Base-by-base conservation (phyloP, 2,888 invertebrate genomes). In the Sussaba pulchella region DNA sequence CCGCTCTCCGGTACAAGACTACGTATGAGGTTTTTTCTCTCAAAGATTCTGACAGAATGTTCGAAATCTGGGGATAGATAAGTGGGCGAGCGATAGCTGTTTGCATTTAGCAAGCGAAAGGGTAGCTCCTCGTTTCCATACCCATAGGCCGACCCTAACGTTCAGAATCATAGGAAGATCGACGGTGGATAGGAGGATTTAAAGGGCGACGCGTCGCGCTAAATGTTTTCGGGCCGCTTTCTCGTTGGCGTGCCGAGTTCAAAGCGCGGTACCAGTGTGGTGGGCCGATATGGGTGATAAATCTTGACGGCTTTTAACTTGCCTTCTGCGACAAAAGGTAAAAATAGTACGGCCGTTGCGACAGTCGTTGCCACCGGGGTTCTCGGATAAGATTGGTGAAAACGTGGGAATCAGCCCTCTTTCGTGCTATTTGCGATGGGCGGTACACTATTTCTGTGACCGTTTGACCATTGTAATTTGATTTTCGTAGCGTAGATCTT, bases 291-390 rank as follows among this genome's bases (percentile, higher is more conserved):
- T n/a, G n/a, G n/a, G 82, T 84, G 84, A 84, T 84, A 81, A 82
- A 84, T 84, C 82, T 84, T 83, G 84, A 84, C 82, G 79, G 79
- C 79, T 81, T 72, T 75, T 81, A 81, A 82, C 81, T 84, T 83
- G 84, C 82, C 81, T 81, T 82, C 79, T 71, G 64, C 71, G 76
- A 76, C 69, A 47, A 52, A 54, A 43, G 54, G 61, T 2, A 31
- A 31, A 31, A 31, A 31, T 31, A 45, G 67, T 54, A 70, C 75
- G 70, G 75, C 64, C 74, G 39, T 31, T 2, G 31, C 6, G 31
- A 6, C 6, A 31, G 31, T 31, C 61, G 21, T 41, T 17, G 61
- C 21, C 21, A 64, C 71, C 71, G 70, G 39, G 57, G 69, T 74
- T 74, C 70, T 43, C 41, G 47, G 50, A 59, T 75, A 66, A 79